Evolutionary conservation across 2,797 vertebrate genomes (phyloP).

Genomic region (Trichosurus vulpecula): DNA sequence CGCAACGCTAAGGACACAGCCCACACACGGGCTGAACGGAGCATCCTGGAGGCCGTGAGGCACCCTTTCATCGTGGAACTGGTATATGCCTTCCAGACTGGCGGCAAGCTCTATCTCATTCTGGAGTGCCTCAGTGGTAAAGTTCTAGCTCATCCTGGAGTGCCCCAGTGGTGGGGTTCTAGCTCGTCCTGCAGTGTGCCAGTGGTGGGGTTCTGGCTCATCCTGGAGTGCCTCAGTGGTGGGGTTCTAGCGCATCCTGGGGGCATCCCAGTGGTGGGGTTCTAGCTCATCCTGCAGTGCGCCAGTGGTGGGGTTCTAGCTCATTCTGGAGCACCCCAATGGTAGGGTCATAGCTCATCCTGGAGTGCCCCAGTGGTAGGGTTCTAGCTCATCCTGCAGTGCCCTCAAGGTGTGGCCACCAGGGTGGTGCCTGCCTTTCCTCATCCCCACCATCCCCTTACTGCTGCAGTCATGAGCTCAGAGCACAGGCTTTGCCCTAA

Average conservation of each 20-base stretch:
- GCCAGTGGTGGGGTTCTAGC: conserved; percentile 87
- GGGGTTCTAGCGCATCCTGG: conserved; percentile 88
- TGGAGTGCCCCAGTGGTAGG: conserved; percentile 93
- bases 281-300: conserved; percentile 96
- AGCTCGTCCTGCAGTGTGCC: conserved; percentile 95
- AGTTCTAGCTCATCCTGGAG: conserved; percentile 89
- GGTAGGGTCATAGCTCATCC: conserved; percentile 89
- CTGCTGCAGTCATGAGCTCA: not conserved
- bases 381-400: conserved; percentile 76
- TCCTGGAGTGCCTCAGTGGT: conserved; percentile 89
- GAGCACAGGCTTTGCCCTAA: not conserved
- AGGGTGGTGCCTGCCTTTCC: not conserved
- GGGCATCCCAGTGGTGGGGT: conserved; percentile 92
- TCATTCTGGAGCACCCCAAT: conserved; percentile 86
- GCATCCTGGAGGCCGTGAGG: conserved; percentile 93
- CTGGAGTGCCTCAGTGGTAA: conserved; percentile 94
- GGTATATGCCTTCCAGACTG: conserved; percentile 95
- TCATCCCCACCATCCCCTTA: not conserved
- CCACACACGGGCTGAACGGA: conserved; percentile 92
- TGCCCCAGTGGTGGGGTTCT: conserved; percentile 92
- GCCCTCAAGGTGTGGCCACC: conserved; percentile 83
- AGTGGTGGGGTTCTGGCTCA: conserved; percentile 86
- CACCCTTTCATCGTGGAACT: conserved; percentile 96
- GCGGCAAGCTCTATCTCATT: conserved; percentile 96
- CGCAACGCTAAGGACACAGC: conserved; percentile 95